Evolutionary conservation across 2,888 invertebrate genomes (phyloP).

Genomic region (Choristoneura rosaceana): DNA sequence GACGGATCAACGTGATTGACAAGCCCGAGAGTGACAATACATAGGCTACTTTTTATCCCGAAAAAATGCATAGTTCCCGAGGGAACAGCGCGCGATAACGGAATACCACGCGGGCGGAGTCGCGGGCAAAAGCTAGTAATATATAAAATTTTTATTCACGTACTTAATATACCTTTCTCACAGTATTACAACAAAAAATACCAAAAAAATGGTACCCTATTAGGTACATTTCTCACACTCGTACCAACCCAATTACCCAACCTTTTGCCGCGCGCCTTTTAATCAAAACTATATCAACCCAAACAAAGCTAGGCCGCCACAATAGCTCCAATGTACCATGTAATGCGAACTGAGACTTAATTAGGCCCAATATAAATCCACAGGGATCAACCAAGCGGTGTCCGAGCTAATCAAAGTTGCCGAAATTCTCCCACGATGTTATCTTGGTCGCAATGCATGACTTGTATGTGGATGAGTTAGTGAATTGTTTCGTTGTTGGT

Average conservation of each 20-base stretch:
- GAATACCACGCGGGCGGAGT: too few species aligned
- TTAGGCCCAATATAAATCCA: slow-evolving; percentile 18
- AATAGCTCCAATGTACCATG: neutral
- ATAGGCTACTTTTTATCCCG: too few species aligned
- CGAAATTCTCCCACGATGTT: slow-evolving; percentile 17
- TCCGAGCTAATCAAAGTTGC: slow-evolving; percentile 15
- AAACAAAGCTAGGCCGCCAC: slow-evolving; percentile 2
- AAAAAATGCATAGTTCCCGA: too few species aligned
- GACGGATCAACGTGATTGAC: too few species aligned
- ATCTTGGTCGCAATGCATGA: neutral
- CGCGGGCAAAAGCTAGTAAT: too few species aligned
- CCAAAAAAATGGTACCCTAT: too few species aligned
- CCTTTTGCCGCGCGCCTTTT: neutral
- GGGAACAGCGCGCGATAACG: too few species aligned
- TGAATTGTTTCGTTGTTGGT: neutral
- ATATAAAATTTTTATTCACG: too few species aligned
- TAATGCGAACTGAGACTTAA: slow-evolving; percentile 2
- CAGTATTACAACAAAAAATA: too few species aligned
- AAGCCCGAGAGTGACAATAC: too few species aligned
- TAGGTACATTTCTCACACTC: too few species aligned
- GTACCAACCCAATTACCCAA: neutral
- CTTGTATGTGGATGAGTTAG: neutral
- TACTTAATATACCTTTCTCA: too few species aligned
- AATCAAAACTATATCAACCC: neutral
- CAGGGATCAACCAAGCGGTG: slow-evolving; percentile 10